Evolutionary conservation across 2,888 invertebrate genomes (phyloP).

Genomic region (Dromius quadrimaculatus): DNA sequence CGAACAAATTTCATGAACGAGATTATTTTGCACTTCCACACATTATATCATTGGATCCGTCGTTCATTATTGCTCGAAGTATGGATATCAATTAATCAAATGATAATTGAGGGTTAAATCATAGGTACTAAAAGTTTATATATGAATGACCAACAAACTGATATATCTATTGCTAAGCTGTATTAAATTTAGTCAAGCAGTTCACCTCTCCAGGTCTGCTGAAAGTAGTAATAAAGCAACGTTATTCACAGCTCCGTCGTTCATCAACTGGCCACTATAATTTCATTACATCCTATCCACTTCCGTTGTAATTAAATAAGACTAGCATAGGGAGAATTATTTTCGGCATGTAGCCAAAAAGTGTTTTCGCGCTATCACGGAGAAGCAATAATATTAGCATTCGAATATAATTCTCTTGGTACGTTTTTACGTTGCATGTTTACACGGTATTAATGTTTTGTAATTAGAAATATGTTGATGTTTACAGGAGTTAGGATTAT

Average conservation of each 20-base stretch:
- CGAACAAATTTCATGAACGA: too few relatives aligned
- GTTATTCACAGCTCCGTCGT: neutral
- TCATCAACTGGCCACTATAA: slow-evolving; percentile 43
- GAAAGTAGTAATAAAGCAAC: neutral
- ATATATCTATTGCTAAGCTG: too few relatives aligned
- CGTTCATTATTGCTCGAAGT: too few relatives aligned
- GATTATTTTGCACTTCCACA: too few relatives aligned
- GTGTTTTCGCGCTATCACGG: slow-evolving; percentile 17
- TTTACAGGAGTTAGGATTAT: slow-evolving; percentile 47
- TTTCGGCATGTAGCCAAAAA: slow-evolving; percentile 44
- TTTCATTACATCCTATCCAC: slow-evolving; percentile 47
- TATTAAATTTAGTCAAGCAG: too few relatives aligned
- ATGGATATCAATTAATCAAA: too few relatives aligned
- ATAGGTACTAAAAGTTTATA: too few relatives aligned
- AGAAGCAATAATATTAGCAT: slow-evolving; percentile 41
- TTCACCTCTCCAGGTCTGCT: too few relatives aligned
- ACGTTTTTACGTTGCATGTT: slow-evolving; percentile 47
- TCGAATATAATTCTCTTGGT: slow-evolving; percentile 16
- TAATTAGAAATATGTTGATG: slow-evolving; percentile 51
- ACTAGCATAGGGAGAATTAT: slow-evolving; percentile 42
- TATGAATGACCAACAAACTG: too few relatives aligned
- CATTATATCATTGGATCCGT: too few relatives aligned
- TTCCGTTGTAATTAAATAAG: slow-evolving; percentile 45
- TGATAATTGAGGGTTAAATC: too few relatives aligned
- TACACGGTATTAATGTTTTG: slow-evolving; percentile 50